Evolutionary conservation across 1,140 invertebrate genomes (phyloP), one percentile per base, ranked within the genome.

Genomic region (Sinonovacula constricta): DNA sequence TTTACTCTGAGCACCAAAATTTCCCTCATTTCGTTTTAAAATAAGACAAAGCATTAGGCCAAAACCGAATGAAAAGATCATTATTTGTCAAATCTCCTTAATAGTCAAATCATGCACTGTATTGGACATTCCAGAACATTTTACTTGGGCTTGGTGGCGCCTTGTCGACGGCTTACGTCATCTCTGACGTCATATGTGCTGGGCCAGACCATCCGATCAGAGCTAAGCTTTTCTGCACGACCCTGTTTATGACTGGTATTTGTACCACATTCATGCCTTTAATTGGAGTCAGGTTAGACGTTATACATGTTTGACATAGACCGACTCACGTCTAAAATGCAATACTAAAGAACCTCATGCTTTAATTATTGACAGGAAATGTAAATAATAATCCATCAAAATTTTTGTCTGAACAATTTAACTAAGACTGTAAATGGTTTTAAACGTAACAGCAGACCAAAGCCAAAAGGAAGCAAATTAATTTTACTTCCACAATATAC

Each of bases 221-320:
- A 49, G 79, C 85, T 45, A 67, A 78, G 53, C 53, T 87, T 2
- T 85, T 87, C 68, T 81, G 76, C 45, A 83, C 85, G 2, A 84
- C 82, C 2, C 67, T 87, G 4, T 83, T 86, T 60, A 84, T 87
- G 83, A 59, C 69, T n/a, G 86, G 86, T 12, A 24, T 87, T 0
- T 81, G 80, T 49, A 87, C 85, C 15, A 57, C 82, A 4, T 12
- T 82, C 12, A 81, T 84, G 60, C 74, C 81, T 0, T 18, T 72
- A 0, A 3, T 87, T 14, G 86, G 86, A 14, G 62, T 87, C 18
- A 84, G 86, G 86, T 87, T 39, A 56, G n/a, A 56, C 26, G 14
- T n/a, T n/a, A n/a, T n/a, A n/a, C n/a, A n/a, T n/a, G n/a, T n/a
- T n/a, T n/a, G n/a, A n/a, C n/a, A n/a, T n/a, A n/a, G n/a, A n/a